Base-by-base conservation (phyloP, 2,888 invertebrate genomes). In the Coremacera marginata region DNA sequence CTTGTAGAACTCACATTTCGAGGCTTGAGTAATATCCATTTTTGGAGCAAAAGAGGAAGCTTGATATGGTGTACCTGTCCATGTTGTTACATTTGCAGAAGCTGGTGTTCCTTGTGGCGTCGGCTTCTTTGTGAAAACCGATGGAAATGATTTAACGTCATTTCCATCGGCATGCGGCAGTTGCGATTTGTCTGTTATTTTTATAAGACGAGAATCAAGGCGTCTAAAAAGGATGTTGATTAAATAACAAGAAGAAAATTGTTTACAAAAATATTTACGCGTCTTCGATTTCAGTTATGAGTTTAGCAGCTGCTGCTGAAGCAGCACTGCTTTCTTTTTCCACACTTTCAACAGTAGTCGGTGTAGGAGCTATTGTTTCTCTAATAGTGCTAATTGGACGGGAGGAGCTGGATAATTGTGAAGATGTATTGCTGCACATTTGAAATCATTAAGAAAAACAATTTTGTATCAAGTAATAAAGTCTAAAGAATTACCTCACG, bases 1-100 rank as follows among this genome's bases (percentile, higher is more conserved):
- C 80, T 89, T 90, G 3, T 85, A 84, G 57, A 86, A 84, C 57
- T 89, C 89, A 77, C 84, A 83, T 75, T 87, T 88, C 3, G 83
- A 83, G 2, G 81, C 82, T 11, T 83, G 82, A 3, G 83, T 84
- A 16, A 87, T 86, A 27, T 80, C 80, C 5, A 84, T 70, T 72
- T 86, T 86, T 25, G 86, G 85, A 0, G 82, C 86, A 51, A 80
- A 72, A 7, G 83, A 82, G n/a, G 82, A 71, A 9, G 82, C 82
- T 78, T 82, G 84, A 62, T 82, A 82, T 76, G 81, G 79, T 68
- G 78, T 80, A 7, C 78, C 71, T 2, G 75, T 37, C 37, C 63
- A n/a, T 19, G 73, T 27, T 9, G 63, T 27, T 16, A 11, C 16
- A 51, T 19, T 22, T 14, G 65, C 67, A 8, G 52, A 11, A 5